Base-by-base conservation (phyloP, 2,888 invertebrate genomes). In the Micoletzkya japonica region DNA sequence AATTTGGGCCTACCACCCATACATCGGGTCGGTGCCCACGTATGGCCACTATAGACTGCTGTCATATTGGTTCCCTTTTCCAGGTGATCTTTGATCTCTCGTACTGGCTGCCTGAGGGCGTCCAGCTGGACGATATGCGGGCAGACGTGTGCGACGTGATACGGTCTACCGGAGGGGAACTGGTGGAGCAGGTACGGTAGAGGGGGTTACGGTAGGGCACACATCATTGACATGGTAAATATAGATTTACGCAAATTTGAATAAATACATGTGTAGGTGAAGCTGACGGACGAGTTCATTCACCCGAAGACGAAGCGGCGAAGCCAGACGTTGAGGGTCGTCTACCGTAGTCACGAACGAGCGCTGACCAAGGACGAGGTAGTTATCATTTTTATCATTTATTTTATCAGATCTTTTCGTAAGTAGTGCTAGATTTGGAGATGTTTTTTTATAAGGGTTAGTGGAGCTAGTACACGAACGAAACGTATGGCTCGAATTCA, bases 341-440 rank as follows among this genome's bases (percentile, higher is more conserved):
- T 92, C 0, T 99, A 98, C 85, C 89, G 98, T 64, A 94, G 95
- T 85, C 90, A 95, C 90, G 93, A 95, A 83, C 90, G 91, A 74
- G 93, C 93, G 0, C 88, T 99, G 50, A 92, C 91, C 0, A 92
- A 95, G 85, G 88, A 89, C 0, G 95, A 98, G 88, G 95, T 93
- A 0, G 93, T 20, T 54, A 20, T n/a, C n/a, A n/a, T n/a, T n/a
- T n/a, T n/a, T n/a, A n/a, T n/a, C n/a, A n/a, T n/a, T n/a, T n/a
- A n/a, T n/a, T n/a, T n/a, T n/a, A n/a, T n/a, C n/a, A n/a, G n/a
- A n/a, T n/a, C n/a, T n/a, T n/a, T n/a, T n/a, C n/a, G n/a, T n/a
- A 49, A 34, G 44, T 3, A 17, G 39, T 14, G 10, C 20, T 34
- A 92, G 86, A 82, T 14, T 4, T n/a, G 1, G 60, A 4, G 28